Evolutionary conservation across 1,140 invertebrate genomes (phyloP).

Genomic region (Teleogryllus occipitalis): DNA sequence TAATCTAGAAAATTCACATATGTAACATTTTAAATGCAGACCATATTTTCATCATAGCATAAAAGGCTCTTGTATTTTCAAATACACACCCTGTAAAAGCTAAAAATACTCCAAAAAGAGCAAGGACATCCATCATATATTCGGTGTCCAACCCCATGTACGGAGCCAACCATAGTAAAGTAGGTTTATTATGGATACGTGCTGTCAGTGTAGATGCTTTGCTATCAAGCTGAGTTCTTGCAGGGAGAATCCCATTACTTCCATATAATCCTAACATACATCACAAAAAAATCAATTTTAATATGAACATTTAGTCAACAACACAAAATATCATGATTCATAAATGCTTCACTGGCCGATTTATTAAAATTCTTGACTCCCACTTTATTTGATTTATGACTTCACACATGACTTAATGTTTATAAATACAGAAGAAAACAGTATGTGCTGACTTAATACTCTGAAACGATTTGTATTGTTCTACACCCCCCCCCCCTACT

Average conservation of each 20-base stretch:
- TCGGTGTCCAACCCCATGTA: constrained; percentile 57
- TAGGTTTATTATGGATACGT: constrained; percentile 56
- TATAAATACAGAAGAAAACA: no score
- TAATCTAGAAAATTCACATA: constrained; percentile 42
- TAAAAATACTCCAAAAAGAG: constrained; percentile 54
- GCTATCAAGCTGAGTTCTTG: constrained; percentile 49
- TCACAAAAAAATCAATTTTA: background rate
- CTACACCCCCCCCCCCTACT: no score
- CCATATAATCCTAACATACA: constrained; percentile 60
- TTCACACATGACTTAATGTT: no score
- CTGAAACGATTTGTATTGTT: no score
- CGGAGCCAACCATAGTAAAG: constrained; percentile 59
- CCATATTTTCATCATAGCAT: background rate
- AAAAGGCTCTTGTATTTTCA: background rate
- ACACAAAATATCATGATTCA: no score
- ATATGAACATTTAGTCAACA: no score
- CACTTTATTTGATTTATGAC: no score
- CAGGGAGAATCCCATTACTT: constrained; percentile 69
- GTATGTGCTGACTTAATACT: no score
- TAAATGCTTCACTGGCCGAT: no score
- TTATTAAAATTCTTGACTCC: no score
- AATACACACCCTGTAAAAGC: constrained; percentile 52
- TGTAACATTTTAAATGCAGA: background rate
- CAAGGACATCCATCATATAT: constrained; percentile 62
- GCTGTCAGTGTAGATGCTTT: constrained; percentile 38